Conservation (phyloP, 2,797 vertebrate genomes). For the Paramormyrops hopkinsi region DNA sequence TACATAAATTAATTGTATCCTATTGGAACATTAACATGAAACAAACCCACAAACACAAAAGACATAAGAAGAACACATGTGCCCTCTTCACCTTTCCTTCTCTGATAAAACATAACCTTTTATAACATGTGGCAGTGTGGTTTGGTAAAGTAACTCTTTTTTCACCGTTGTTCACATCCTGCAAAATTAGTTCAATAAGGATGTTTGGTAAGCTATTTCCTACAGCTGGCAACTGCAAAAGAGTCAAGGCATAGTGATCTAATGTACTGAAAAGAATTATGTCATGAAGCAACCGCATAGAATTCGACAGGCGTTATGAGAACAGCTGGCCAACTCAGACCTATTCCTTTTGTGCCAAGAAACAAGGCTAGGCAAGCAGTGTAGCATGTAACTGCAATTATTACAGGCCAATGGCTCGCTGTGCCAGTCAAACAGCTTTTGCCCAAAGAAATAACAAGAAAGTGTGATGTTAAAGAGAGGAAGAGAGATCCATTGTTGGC, state of each 20-base stretch:
- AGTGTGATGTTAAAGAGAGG: neutral
- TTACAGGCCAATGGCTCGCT: neutral
- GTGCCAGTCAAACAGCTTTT: neutral
- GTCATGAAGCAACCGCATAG: neutral
- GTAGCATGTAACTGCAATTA: neutral
- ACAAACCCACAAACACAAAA: neutral
- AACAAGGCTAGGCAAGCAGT: neutral
- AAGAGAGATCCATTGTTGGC: neutral
- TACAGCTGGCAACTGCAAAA: neutral
- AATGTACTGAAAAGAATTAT: neutral
- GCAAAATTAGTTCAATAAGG: neutral
- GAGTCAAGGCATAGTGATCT: neutral
- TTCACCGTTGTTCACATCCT: neutral
- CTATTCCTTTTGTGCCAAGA: neutral
- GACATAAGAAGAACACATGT: neutral
- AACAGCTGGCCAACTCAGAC: constrained; percentile 1
- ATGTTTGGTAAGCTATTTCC: neutral
- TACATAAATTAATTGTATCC: neutral
- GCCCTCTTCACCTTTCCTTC: neutral
- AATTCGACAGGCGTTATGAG: neutral
- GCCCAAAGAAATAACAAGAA: neutral
- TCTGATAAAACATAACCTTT: neutral
- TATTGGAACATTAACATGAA: neutral
- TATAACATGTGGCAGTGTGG: neutral
- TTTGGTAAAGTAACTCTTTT: neutral